Conservation (phyloP, 2,113 vertebrate species). For the Marmota flaviventris region DNA sequence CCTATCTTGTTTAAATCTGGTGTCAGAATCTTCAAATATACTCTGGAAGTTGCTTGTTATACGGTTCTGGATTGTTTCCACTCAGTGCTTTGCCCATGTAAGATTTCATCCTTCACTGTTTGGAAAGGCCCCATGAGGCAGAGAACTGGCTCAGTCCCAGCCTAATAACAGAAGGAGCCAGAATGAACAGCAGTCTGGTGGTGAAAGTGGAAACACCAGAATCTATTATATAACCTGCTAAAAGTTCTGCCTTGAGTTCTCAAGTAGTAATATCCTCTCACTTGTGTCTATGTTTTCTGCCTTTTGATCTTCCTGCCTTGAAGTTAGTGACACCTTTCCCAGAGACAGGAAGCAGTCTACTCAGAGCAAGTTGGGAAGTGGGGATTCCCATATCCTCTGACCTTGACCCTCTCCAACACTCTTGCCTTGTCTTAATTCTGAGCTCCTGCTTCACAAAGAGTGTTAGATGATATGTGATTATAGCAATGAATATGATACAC, state of each 20-base stretch:
- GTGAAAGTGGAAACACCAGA: slow-evolving; percentile 3
- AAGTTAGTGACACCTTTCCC: background rate
- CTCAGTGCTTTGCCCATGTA: background rate
- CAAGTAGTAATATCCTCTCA: slow-evolving; percentile 5
- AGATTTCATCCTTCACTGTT: slow-evolving; percentile 7
- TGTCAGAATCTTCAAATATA: slow-evolving; percentile 58
- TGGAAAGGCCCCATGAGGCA: background rate
- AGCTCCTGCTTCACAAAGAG: background rate
- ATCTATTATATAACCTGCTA: slow-evolving; percentile 17
- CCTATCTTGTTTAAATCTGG: slow-evolving; percentile 16
- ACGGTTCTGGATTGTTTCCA: background rate
- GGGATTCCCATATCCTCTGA: background rate
- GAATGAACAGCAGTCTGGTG: slow-evolving; percentile 51
- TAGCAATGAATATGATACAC: background rate
- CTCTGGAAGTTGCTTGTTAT: slow-evolving; percentile 1
- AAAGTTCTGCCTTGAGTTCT: slow-evolving; percentile 41
- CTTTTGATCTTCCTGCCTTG: slow-evolving; percentile 9
- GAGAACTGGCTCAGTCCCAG: background rate
- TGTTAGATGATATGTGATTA: background rate
- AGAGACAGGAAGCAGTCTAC: background rate
- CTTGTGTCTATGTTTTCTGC: background rate
- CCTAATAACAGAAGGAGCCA: background rate
- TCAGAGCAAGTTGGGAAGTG: background rate
- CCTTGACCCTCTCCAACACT: background rate
- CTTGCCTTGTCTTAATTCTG: background rate